phyloP scores from a whole-genome alignment of 2,797 vertebrate genomes.

The Siniperca obscura region DNA sequence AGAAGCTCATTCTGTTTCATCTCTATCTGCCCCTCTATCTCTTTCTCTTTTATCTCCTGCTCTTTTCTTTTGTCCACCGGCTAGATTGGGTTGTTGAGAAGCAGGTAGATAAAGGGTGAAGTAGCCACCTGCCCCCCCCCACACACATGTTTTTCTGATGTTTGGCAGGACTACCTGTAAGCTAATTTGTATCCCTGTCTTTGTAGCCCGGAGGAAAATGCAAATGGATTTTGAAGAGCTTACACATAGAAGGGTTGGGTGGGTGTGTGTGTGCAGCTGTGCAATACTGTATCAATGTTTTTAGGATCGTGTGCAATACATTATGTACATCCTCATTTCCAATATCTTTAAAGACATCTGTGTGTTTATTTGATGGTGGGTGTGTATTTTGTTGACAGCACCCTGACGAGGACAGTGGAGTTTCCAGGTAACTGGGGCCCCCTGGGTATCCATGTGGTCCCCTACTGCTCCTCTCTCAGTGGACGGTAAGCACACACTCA shows the following conservation, averaged over 20 bases:
- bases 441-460: constrained; percentile 94
- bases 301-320: constrained; percentile 1
- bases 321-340: not conserved
- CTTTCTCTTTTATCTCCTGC: constrained; percentile 60
- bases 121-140: constrained; percentile 67
- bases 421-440: constrained; percentile 91
- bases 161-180: constrained; percentile 58
- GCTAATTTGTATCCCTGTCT: constrained; percentile 76
- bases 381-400: constrained; percentile 74
- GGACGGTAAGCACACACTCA: constrained; percentile 88
- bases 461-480: constrained; percentile 96
- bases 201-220: constrained; percentile 66
- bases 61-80: constrained; percentile 60
- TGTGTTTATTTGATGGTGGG: constrained; percentile 1
- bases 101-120: constrained; percentile 70
- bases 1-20: constrained; percentile 64
- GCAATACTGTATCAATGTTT: constrained; percentile 14
- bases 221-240: constrained; percentile 71
- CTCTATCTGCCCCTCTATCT: constrained; percentile 56
- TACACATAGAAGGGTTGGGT: not conserved
- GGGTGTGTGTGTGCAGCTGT: constrained; percentile 13
- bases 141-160: constrained; percentile 30
- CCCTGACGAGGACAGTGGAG: constrained; percentile 89
- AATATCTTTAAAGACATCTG: not conserved
- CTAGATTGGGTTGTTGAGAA: constrained; percentile 64